Evolutionary conservation across 2,888 invertebrate species (phyloP).

Genomic region (Melinaea marsaeus): DNA sequence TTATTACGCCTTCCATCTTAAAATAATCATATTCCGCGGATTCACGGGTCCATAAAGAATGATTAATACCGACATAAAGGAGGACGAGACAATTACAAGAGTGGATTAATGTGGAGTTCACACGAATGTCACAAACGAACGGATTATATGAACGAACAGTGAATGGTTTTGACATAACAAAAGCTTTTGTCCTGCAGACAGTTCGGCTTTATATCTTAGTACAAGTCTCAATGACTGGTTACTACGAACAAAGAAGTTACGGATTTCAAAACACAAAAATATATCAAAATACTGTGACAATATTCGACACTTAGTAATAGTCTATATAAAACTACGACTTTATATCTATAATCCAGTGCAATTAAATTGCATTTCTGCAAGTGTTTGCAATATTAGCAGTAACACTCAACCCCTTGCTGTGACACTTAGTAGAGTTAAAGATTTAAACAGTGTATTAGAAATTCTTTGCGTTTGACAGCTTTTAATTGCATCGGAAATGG

Average conservation of each 20-base stretch:
- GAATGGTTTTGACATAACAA: conserved; percentile 3
- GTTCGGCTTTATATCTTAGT: conserved; percentile 7
- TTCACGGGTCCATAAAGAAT: conserved; percentile 1
- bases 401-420: too few species aligned
- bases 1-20: background rate
- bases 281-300: background rate
- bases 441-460: too few species aligned
- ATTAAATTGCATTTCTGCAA: too few species aligned
- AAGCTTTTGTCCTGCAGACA: conserved; percentile 4
- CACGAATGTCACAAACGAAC: conserved; percentile 2
- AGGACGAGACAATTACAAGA: background rate
- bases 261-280: background rate
- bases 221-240: conserved; percentile 4
- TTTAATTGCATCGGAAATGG: too few species aligned
- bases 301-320: too few species aligned
- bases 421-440: too few species aligned
- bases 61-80: background rate
- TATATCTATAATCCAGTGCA: too few species aligned
- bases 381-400: too few species aligned
- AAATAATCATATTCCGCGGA: conserved; percentile 1
- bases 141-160: background rate
- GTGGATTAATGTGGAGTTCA: conserved; percentile 6
- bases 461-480: too few species aligned
- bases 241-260: background rate
- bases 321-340: too few species aligned